Base-by-base conservation (phyloP, 2,797 vertebrate species). In the Setipinna tenuifilis region DNA sequence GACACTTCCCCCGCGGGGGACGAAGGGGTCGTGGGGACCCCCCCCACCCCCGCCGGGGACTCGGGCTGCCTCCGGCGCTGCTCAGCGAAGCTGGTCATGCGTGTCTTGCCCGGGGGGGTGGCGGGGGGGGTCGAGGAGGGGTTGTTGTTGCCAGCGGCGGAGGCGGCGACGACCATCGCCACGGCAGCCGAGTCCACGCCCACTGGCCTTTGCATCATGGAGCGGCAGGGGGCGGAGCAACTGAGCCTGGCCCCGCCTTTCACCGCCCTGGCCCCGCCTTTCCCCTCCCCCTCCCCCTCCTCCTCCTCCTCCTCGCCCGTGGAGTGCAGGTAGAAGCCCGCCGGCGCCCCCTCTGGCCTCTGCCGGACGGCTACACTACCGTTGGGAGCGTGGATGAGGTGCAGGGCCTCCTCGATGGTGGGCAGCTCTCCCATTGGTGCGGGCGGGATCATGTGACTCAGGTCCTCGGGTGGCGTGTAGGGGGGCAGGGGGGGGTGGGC, bases 11-110 rank as follows among this genome's bases (percentile, higher is more conserved):
- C 23, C 23, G 25, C 25, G 68, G 2, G 31, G 28, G 31, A 16
- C 12, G 68, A 35, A 0, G 31, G 14, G 0, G 31, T 6, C 4
- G 68, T 35, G 4, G 68, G 5, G 46, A 10, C 10, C 4, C 10
- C 10, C 4, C 46, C 46, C 4, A 3, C 46, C 46, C 46, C 46
- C 41, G 19, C 83, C n/a, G 94, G 93, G 0, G 87, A 93, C 87
- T 92, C 93, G 84, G 96, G 87, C 83, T 96, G 90, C 90, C 95
- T 95, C 87, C 96, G 96, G 35, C 95, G 96, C 84, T 96, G 93
- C 82, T 98, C 97, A 0, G 97, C 97, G 82, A 98, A 98, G 90
- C 94, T 98, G 2, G 98, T 98, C 97, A 98, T 97, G 83, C 93
- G 94, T 6, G 81, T 84, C 16, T 87, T 88, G 25, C 85, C 87